Conservation (phyloP, 2,113 vertebrate genomes). For the Toxostoma redivivum region DNA sequence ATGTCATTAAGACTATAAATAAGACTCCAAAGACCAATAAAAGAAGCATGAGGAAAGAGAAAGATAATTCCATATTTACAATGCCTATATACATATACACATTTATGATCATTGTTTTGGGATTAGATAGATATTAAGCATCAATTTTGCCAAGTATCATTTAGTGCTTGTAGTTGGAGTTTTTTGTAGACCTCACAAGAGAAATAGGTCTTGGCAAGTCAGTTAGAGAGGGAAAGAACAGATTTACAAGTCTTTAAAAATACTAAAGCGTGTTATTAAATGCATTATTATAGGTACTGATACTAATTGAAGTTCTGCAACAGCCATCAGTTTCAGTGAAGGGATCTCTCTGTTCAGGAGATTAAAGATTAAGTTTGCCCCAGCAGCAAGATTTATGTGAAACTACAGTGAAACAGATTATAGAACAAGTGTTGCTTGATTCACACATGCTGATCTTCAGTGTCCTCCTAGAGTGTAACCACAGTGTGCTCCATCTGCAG, state of each 20-base stretch:
- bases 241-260: not conserved
- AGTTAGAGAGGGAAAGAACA: not conserved
- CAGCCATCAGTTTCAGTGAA: not conserved
- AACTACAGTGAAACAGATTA: not conserved
- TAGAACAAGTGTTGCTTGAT: not conserved
- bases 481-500: not conserved
- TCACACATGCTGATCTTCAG: not conserved
- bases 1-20: not conserved
- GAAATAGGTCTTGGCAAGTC: not conserved
- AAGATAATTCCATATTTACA: constrained; percentile 5
- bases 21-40: constrained; percentile 36
- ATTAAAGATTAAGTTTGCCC: not conserved
- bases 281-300: not conserved
- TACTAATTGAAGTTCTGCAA: not conserved
- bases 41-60: not conserved
- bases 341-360: not conserved
- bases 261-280: not conserved
- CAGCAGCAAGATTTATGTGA: not conserved
- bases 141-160: not conserved
- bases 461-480: not conserved
- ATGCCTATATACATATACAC: not conserved
- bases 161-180: not conserved
- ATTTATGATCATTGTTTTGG: not conserved
- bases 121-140: constrained; percentile 1
- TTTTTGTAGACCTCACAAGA: not conserved